Evolutionary conservation across 2,888 invertebrate genomes (phyloP).

Genomic region (Cerceris ruficornis): DNA sequence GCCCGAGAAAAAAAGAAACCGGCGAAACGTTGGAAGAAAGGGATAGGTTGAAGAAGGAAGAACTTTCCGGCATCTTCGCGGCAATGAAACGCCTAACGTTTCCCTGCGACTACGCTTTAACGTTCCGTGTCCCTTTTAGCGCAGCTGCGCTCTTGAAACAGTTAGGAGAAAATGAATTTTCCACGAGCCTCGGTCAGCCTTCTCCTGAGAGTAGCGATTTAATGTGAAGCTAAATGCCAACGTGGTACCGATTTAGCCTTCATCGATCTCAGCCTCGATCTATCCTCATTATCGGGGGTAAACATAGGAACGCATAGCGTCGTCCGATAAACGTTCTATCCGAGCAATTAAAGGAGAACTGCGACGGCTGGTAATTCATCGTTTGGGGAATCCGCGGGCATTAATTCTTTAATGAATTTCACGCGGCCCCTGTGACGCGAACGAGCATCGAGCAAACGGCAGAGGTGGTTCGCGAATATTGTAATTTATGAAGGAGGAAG

Average conservation of each 20-base stretch:
- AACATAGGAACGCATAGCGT: slow-evolving; percentile 10
- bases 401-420: slow-evolving; percentile 69
- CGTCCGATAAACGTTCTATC: slow-evolving; percentile 20
- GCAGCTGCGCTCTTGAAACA: neutral
- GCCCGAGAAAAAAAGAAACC: neutral
- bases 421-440: slow-evolving; percentile 37
- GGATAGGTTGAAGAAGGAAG: slow-evolving; percentile 1
- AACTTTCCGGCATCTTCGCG: slow-evolving; percentile 36
- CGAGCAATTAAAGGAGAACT: slow-evolving; percentile 48
- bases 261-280: slow-evolving; percentile 14
- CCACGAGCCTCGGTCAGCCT: neutral
- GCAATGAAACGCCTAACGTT: slow-evolving; percentile 33
- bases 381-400: slow-evolving; percentile 59
- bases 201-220: neutral
- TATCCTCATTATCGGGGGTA: slow-evolving; percentile 24
- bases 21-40: too few relatives aligned
- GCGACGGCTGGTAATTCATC: slow-evolving; percentile 61
- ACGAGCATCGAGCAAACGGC: slow-evolving; percentile 26
- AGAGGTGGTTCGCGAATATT: slow-evolving; percentile 41
- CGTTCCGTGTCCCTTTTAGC: neutral
- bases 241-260: neutral
- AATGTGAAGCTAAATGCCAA: neutral
- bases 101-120: slow-evolving; percentile 6
- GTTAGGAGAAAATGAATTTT: slow-evolving; percentile 10
- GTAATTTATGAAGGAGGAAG: slow-evolving; percentile 53